Evolutionary conservation across 2,797 vertebrate genomes (phyloP).

Genomic region (Ctenopoma kingsleyae): DNA sequence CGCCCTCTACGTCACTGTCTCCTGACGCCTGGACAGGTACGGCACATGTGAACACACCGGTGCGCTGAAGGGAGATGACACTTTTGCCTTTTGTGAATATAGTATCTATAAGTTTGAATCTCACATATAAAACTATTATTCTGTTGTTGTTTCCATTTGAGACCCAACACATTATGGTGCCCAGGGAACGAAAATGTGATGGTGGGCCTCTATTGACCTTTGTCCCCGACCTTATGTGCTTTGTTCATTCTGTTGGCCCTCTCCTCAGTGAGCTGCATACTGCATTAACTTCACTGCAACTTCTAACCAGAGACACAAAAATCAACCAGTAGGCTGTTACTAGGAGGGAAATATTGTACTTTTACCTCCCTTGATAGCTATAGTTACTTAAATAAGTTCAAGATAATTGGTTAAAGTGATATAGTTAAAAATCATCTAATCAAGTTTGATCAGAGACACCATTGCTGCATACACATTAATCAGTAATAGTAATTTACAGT

Average conservation of each 20-base stretch:
- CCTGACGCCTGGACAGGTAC: slow-evolving; percentile 50
- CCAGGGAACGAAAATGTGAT: background rate
- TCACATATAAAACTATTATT: background rate
- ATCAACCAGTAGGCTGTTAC: background rate
- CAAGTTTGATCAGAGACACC: no score
- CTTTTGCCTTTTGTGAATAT: background rate
- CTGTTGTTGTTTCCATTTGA: no score
- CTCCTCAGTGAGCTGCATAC: background rate
- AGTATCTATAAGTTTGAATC: no score
- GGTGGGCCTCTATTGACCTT: background rate
- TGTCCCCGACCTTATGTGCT: background rate
- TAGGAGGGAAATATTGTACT: background rate
- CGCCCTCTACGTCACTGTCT: slow-evolving; percentile 65
- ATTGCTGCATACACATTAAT: no score
- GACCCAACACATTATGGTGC: no score
- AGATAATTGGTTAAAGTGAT: no score
- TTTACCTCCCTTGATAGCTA: background rate
- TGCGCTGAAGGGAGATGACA: background rate
- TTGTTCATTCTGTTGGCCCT: background rate
- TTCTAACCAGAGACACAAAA: background rate
- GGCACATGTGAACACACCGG: background rate
- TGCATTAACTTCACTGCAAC: no score
- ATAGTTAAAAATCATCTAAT: no score
- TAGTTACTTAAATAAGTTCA: background rate
- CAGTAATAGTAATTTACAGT: background rate